Base-by-base conservation (phyloP, 2,113 vertebrate species). In the Galemys pyrenaicus region DNA sequence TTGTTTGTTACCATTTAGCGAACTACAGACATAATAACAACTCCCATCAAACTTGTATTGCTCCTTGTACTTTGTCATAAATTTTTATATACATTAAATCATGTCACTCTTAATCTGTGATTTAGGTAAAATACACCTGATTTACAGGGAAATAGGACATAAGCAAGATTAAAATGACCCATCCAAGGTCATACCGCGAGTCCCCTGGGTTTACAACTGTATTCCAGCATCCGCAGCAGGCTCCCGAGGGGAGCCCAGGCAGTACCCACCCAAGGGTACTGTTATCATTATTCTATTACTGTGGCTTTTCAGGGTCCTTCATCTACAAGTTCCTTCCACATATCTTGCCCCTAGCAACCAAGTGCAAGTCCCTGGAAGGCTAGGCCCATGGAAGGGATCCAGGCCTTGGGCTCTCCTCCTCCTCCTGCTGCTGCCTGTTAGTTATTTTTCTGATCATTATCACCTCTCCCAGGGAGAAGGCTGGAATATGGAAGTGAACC, bases 371-470 rank as follows among this genome's bases (percentile, higher is more conserved):
- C 19, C 56, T n/a, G 3, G 9, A n/a, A 58, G 39, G 51, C 46
- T 6, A 51, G n/a, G 17, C 1, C n/a, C 22, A 0, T 26, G 67
- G 79, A 73, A 17, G 9, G 30, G 49, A n/a, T 46, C 58, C 44
- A 67, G 49, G 44, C 39, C 71, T 6, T 54, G 26, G 32, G n/a
- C 22, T 35, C 4, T 19, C 44, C n/a, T 64, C 13, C 39, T 39
- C 2, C 39, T 78, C 46, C 49, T 77, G n/a, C 26, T 79, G n/a
- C 56, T 65, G 64, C 22, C 32, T 22, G 85, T 56, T 56, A 68
- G 89, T 30, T 62, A 1, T 62, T 78, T 89, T 81, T 86, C 67
- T 92, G 88, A 67, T 79, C 24, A 60, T 81, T 49, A 75, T 79
- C 70, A 70, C 62, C 30, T 46, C 58, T 90, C 73, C 80, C 28